Evolutionary conservation across 2,113 vertebrate species (phyloP), one percentile per base, ranked within the genome.

Genomic region (Rhinolophus sinicus): DNA sequence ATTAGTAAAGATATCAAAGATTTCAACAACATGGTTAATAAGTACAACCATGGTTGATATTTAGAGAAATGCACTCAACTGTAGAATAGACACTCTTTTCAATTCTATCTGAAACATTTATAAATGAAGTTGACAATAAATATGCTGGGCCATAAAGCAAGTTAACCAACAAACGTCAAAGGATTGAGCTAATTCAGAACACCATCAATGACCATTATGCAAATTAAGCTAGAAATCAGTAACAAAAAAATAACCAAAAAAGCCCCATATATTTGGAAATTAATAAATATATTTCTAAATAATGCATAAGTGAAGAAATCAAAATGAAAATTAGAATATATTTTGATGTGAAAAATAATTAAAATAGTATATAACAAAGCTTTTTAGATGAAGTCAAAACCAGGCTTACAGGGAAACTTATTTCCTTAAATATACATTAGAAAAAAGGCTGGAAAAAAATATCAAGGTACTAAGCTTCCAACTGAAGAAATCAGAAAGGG

Each of bases 401-500:
- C 56, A 95, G 21, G 56, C 18, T 73, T 69, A 69, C 33, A 86
- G 30, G 30, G 14, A 91, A 80, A 44, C 35, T 67, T 38, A 83
- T 8, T 30, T 38, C 75, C 22, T 87, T 54, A 56, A 72, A n/a
- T n/a, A 65, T 19, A 26, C 35, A 60, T 58, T 47, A 95, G 44
- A 87, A 69, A 85, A 94, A 15, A 58, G 22, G 44, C 21, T 24
- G 6, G 15, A 28, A 33, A 30, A 80, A 65, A 67, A 38, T 33
- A 88, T 60, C 52, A 64, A 47, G 70, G n/a, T 77, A 85, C 81
- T 73, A 92, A 92, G 38, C 14, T 81, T 92, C 81, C 38, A 56
- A 47, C 47, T 87, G 56, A 86, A 81, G 56, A 80, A 95, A 80
- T 81, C 50, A 92, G 75, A 80, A 80, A 92, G 35, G 56, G 35